Evolutionary conservation across 2,797 vertebrate species (phyloP).

Genomic region (Paratrypauchen microcephalus): DNA sequence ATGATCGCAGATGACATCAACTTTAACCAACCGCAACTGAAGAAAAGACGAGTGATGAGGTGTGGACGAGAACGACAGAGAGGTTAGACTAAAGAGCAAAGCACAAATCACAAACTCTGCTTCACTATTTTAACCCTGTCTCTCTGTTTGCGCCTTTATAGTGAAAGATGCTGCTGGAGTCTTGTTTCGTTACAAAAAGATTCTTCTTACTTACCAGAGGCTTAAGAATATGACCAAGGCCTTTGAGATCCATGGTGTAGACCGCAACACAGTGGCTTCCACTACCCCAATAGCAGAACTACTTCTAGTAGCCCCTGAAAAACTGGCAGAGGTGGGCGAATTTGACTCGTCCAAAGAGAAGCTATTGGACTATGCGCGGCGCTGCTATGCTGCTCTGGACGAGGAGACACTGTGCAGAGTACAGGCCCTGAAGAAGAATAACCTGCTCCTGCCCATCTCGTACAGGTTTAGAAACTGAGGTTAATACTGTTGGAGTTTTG

Average conservation of each 20-base stretch:
- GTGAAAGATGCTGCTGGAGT: slow-evolving; percentile 91
- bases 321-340: slow-evolving; percentile 88
- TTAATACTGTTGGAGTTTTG: not conserved
- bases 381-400: slow-evolving; percentile 88
- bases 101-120: not conserved
- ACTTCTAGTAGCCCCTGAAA: slow-evolving; percentile 89
- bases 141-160: slow-evolving; percentile 42
- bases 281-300: slow-evolving; percentile 92
- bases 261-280: slow-evolving; percentile 90
- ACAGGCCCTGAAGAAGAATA: slow-evolving; percentile 90
- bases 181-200: slow-evolving; percentile 93
- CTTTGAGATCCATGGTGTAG: slow-evolving; percentile 90
- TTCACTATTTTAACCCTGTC: not conserved
- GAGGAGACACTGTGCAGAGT: slow-evolving; percentile 89
- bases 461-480: slow-evolving; percentile 87
- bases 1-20: slow-evolving; percentile 71
- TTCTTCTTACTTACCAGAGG: slow-evolving; percentile 89
- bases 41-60: slow-evolving; percentile 79
- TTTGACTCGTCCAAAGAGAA: slow-evolving; percentile 91
- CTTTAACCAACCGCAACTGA: slow-evolving; percentile 66
- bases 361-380: slow-evolving; percentile 89
- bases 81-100: slow-evolving; percentile 67
- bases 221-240: slow-evolving; percentile 93
- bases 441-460: slow-evolving; percentile 89
- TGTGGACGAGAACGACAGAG: slow-evolving; percentile 84